Conservation (phyloP, 2,888 invertebrate species). For the Osmoderma eremita region DNA sequence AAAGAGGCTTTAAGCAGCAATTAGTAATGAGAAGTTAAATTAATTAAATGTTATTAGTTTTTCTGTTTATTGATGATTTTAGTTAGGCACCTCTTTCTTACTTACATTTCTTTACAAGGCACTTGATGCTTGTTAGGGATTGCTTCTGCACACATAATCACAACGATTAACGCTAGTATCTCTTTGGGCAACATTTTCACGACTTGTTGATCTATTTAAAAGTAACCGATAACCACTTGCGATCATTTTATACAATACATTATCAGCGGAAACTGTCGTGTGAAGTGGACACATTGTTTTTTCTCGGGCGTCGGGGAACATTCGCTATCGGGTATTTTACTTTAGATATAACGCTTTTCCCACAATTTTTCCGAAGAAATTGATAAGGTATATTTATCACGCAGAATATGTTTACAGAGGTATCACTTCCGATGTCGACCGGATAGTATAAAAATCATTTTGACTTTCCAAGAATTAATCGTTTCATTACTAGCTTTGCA, state of each 20-base stretch:
- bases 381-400: no score
- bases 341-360: not conserved
- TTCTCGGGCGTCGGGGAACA: conserved; percentile 4
- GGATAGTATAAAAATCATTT: no score
- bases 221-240: conserved; percentile 1
- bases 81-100: not conserved
- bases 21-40: no score
- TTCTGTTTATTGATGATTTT: no score
- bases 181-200: conserved; percentile 17
- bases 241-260: conserved; percentile 25
- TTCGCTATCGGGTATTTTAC: not conserved
- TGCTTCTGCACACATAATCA: conserved; percentile 8
- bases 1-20: no score
- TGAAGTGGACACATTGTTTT: conserved; percentile 11
- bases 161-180: not conserved
- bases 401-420: no score
- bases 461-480: no score
- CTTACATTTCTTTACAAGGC: conserved; percentile 9
- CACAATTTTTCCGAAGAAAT: no score
- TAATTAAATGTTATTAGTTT: no score
- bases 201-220: conserved; percentile 21
- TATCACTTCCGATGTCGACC: no score
- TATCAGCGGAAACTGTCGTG: conserved; percentile 26
- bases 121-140: not conserved
- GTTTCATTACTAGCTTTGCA: no score